Conservation (phyloP, 2,888 invertebrate genomes). For the Zelleria hepariella region DNA sequence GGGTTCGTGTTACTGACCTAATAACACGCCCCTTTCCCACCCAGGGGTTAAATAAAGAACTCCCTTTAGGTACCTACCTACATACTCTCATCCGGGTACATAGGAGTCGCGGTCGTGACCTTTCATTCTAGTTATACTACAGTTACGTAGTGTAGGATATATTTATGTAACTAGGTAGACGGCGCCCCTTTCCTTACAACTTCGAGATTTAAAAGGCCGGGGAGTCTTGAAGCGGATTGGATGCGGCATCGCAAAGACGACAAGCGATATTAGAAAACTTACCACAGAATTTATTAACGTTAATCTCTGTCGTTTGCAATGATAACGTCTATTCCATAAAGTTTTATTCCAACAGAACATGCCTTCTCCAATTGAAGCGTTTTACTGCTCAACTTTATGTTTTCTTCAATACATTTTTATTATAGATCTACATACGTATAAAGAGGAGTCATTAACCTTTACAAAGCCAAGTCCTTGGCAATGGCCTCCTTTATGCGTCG, state of each 20-base stretch:
- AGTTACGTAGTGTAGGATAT: conserved; percentile 23
- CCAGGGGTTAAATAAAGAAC: conserved; percentile 67
- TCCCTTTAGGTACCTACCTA: conserved; percentile 38
- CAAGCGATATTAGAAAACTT: neutral
- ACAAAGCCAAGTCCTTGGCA: conserved; percentile 54
- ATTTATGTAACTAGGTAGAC: conserved; percentile 35
- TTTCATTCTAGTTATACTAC: conserved; percentile 23
- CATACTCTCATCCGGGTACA: conserved; percentile 33
- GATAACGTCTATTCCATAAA: neutral
- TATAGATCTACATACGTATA: conserved; percentile 22
- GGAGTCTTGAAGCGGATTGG: conserved; percentile 11
- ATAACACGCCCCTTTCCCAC: conserved; percentile 63
- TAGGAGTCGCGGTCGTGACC: conserved; percentile 63
- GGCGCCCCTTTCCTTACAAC: conserved; percentile 26
- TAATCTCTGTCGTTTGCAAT: neutral
- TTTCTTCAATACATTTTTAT: neutral
- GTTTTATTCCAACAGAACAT: neutral
- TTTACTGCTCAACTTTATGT: neutral
- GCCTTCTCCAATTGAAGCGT: neutral
- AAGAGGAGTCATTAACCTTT: conserved; percentile 55
- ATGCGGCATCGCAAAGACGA: conserved; percentile 18
- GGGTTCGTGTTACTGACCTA: conserved; percentile 61
- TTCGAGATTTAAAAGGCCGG: neutral
- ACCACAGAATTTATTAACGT: neutral
- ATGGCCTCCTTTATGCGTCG: conserved; percentile 52